Base-by-base conservation (phyloP, 2,888 invertebrate genomes). In the Macrophya annulata region DNA sequence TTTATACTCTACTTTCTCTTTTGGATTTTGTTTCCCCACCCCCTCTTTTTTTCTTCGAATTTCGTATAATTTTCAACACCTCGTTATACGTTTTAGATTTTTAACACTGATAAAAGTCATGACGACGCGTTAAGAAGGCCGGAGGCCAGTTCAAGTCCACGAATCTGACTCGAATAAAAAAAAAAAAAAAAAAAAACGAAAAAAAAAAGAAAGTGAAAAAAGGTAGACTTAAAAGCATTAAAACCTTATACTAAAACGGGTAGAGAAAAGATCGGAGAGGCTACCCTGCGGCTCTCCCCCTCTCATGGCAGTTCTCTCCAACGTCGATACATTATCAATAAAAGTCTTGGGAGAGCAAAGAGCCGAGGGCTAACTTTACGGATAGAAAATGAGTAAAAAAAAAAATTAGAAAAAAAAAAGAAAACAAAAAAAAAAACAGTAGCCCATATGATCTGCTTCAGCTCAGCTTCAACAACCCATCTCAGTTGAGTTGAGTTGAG, bases 271-370 rank as follows among this genome's bases (percentile, higher is more conserved):
- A 43, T 37, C 68, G 68, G 68, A 6, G 17, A 51, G 48, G 48
- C 31, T 31, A 21, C 55, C 77, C 77, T 6, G 25, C 55, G 55
- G 77, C 72, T 40, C 55, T 3, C 1, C 10, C 6, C 17, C 15
- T 17, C 37, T 55, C 17, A n/a, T 37, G 17, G 37, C 62, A 8
- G n/a, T 37, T 31, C 45, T 2, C 31, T 31, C 31, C 31, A 9
- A 17, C 59, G 79, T 79, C 79, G 79, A 79, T 79, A 79, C 79
- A 79, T 79, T 79, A 79, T 79, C 79, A 59, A 79, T 79, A 59
- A 31, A 48, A 77, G 31, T 55, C 77, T 77, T 31, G 1, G 12
- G 55, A 55, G 55, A 31, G 31, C 43, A 45, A 74, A 43, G 45
- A 40, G 71, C 37, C 40, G 48, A 76, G 76, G 48, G 74, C 62